Conservation (phyloP, 2,797 vertebrate genomes). For the Oreonectes daqikongensis region DNA sequence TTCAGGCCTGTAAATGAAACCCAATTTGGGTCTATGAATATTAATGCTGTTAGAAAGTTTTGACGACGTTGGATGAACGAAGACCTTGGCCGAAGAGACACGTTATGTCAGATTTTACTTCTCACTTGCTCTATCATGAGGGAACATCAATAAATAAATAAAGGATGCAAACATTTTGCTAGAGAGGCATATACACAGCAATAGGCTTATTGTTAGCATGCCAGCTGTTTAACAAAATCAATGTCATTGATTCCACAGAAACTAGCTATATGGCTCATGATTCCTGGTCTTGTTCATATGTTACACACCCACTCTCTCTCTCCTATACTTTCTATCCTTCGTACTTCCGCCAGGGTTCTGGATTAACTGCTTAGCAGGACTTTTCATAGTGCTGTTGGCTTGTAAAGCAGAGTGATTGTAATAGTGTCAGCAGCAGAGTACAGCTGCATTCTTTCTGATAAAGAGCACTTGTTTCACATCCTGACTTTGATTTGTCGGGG, state of each 20-base stretch:
- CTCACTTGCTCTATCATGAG: slow-evolving; percentile 70
- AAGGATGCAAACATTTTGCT: slow-evolving; percentile 65
- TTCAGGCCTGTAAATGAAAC: slow-evolving; percentile 84
- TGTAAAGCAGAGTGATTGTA: slow-evolving; percentile 61
- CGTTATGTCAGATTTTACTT: slow-evolving; percentile 65
- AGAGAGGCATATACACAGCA: slow-evolving; percentile 69
- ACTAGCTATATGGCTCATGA: slow-evolving; percentile 76
- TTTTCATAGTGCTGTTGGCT: slow-evolving; percentile 58
- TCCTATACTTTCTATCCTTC: slow-evolving; percentile 44
- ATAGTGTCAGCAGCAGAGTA: slow-evolving; percentile 41
- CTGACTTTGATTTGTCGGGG: slow-evolving; percentile 56
- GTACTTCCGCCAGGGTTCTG: slow-evolving; percentile 63
- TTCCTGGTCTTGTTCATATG: slow-evolving; percentile 66
- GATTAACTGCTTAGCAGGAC: slow-evolving; percentile 65
- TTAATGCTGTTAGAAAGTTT: slow-evolving; percentile 85
- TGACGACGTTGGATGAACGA: slow-evolving; percentile 81
- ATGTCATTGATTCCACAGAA: slow-evolving; percentile 53
- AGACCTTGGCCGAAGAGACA: slow-evolving; percentile 60
- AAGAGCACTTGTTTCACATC: slow-evolving; percentile 70
- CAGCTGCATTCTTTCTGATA: slow-evolving; percentile 67
- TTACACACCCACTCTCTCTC: slow-evolving; percentile 53
- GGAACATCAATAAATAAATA: slow-evolving; percentile 44
- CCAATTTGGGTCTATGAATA: slow-evolving; percentile 88
- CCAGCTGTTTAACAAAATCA: slow-evolving; percentile 75
- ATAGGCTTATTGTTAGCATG: slow-evolving; percentile 77